A percentile compares a stretch with the other conserved stretches of the same genome.
phyloP scores from a whole-genome alignment of 2,888 invertebrate species.

The Harpagoxenus sublaevis region DNA sequence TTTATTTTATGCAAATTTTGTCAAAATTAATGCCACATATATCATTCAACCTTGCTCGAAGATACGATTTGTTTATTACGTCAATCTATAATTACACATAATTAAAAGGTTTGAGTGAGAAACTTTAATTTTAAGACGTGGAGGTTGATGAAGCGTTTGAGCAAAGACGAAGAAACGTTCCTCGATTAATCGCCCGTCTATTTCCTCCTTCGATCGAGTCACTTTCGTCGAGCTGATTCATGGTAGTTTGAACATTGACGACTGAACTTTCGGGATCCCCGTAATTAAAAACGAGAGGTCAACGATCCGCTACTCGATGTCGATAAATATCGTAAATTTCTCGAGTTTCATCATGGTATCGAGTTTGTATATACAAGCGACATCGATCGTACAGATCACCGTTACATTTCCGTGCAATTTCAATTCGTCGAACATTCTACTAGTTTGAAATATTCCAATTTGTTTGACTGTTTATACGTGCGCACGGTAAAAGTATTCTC shows the following conservation, averaged over 20 bases:
- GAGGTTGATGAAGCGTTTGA: neutral
- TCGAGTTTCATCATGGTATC: constrained; percentile 42
- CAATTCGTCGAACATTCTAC: constrained; percentile 9
- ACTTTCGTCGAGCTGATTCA: constrained; percentile 15
- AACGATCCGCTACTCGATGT: constrained; percentile 27
- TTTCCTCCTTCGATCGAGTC: constrained; percentile 30
- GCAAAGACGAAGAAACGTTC: constrained; percentile 3
- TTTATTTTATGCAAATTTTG: too few species aligned
- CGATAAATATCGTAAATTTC: constrained; percentile 43
- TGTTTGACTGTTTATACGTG: neutral
- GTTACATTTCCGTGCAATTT: constrained; percentile 34
- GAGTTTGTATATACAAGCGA: constrained; percentile 27
- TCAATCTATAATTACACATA: neutral
- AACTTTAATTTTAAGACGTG: neutral
- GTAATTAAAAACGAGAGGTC: constrained; percentile 68
- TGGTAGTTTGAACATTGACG: constrained; percentile 52
- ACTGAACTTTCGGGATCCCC: neutral
- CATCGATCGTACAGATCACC: constrained; percentile 38
- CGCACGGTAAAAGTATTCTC: neutral
- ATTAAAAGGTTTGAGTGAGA: neutral
- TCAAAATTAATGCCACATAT: too few species aligned
- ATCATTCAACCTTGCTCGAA: neutral
- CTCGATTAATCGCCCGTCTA: neutral
- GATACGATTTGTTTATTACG: neutral
- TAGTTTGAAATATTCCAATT: constrained; percentile 29